Evolutionary conservation across 2,888 invertebrate species (phyloP).

Genomic region (Phlogophora meticulosa): DNA sequence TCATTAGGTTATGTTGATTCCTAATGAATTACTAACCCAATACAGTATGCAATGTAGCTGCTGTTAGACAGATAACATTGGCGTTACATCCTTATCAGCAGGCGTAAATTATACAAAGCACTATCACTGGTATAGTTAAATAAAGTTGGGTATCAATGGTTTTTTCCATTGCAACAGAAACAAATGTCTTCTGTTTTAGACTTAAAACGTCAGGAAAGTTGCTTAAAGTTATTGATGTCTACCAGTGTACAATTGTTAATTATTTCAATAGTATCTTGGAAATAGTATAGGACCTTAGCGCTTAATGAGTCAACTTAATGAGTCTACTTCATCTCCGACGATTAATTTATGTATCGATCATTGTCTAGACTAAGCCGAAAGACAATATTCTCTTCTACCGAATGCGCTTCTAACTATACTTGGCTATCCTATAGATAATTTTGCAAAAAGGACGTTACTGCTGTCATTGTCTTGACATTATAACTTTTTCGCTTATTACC

Average conservation of each 20-base stretch:
- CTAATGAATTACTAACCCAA: conserved; percentile 22
- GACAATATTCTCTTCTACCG: background rate
- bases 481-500: background rate
- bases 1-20: conserved; percentile 6
- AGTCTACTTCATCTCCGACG: background rate
- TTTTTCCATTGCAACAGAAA: conserved; percentile 1
- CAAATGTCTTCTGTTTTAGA: background rate
- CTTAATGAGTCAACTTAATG: background rate
- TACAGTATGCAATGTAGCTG: conserved; percentile 24
- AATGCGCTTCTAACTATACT: background rate
- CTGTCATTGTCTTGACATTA: too few species aligned
- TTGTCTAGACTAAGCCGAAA: too few species aligned
- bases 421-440: background rate
- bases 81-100: conserved; percentile 29
- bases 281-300: background rate
- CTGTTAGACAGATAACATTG: conserved; percentile 37
- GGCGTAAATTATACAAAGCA: conserved; percentile 17
- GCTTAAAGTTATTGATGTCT: too few species aligned
- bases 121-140: conserved; percentile 28
- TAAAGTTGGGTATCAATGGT: background rate
- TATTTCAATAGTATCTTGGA: too few species aligned
- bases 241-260: too few species aligned
- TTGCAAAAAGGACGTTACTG: background rate
- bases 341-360: too few species aligned
- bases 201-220: background rate